Conservation (phyloP, 2,797 vertebrate species). For the Tinamus major region DNA sequence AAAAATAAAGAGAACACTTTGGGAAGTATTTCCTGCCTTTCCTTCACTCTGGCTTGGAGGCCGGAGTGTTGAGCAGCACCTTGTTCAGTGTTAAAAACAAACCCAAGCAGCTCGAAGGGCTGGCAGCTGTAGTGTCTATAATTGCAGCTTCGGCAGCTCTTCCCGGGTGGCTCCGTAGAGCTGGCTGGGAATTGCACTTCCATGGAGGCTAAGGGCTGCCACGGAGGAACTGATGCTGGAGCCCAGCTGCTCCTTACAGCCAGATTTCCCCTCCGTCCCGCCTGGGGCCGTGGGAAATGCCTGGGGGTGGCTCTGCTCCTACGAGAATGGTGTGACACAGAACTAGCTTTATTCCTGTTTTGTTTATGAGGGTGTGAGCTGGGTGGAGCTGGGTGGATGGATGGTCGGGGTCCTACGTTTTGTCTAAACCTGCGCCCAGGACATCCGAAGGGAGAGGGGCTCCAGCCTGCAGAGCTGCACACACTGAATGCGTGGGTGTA, state of each 20-base stretch:
- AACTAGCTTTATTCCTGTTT: neutral
- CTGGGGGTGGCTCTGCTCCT: neutral
- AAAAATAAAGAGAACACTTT: neutral
- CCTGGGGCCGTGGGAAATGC: accelerated
- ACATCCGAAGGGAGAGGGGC: accelerated
- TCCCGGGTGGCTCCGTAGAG: neutral
- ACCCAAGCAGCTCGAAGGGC: no score
- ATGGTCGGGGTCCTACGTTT: neutral
- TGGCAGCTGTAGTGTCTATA: neutral
- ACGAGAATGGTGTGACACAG: neutral
- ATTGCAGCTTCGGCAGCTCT: neutral
- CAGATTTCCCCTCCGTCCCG: neutral
- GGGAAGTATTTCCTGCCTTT: neutral
- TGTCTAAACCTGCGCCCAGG: neutral
- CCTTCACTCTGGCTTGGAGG: neutral
- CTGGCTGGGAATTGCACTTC: neutral
- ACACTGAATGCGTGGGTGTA: neutral
- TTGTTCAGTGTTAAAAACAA: no score
- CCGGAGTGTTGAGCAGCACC: accelerated
- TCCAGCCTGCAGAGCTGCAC: neutral
- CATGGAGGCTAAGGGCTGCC: neutral
- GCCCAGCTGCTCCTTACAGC: accelerated
- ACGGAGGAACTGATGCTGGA: neutral
- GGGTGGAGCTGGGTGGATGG: neutral
- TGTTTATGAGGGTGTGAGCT: neutral